phyloP scores from a whole-genome alignment of 2,113 vertebrate genomes.

The Cephalopterus ornatus region DNA sequence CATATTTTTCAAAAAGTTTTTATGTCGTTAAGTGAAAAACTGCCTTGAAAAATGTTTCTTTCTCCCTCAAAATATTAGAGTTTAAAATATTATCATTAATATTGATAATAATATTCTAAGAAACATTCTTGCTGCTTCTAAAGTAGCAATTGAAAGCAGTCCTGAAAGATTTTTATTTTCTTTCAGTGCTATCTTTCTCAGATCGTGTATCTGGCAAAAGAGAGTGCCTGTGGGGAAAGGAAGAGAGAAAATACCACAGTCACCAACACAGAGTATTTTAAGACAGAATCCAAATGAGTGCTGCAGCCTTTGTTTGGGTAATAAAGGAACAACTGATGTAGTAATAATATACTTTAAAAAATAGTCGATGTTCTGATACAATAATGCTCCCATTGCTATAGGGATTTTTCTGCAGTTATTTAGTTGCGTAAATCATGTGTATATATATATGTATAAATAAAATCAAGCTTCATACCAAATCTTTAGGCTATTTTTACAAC shows the following conservation, averaged over 20 bases:
- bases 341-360: neutral
- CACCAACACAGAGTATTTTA: neutral
- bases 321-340: constrained; percentile 16
- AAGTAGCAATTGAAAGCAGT: neutral
- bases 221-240: neutral
- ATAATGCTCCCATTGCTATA: neutral
- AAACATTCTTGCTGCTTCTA: neutral
- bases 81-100: neutral
- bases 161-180: neutral
- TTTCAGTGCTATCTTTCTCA: neutral
- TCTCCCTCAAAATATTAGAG: neutral
- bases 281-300: neutral
- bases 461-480: neutral
- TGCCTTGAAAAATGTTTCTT: neutral
- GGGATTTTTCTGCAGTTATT: constrained; percentile 12
- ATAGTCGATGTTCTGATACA: neutral
- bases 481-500: constrained; percentile 3
- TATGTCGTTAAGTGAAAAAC: neutral
- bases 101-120: neutral
- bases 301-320: neutral
- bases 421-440: neutral
- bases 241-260: neutral
- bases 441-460: neutral
- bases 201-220: neutral
- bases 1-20: neutral